A percentile compares a stretch with the other conserved stretches of the same genome.
phyloP scores from a whole-genome alignment of 2,113 vertebrate genomes.

The Strix aluco region DNA sequence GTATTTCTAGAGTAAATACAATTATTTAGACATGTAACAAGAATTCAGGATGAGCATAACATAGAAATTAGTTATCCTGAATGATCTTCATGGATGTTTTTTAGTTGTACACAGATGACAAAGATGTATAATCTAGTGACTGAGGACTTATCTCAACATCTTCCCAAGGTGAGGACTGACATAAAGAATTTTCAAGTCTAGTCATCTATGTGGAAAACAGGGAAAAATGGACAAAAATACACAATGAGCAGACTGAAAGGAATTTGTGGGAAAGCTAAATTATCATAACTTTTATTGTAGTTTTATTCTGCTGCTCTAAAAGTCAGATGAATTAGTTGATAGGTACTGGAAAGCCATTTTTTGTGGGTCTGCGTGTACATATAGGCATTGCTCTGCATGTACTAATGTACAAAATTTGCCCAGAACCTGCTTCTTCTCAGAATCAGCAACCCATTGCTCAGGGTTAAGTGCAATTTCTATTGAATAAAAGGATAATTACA shows the following conservation, averaged over 20 bases:
- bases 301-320: neutral
- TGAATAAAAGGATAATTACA: constrained; percentile 12
- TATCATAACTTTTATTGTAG: neutral
- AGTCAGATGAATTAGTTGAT: neutral
- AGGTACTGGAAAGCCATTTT: neutral
- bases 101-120: neutral
- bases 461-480: neutral
- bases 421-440: neutral
- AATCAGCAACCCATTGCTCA: neutral
- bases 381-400: neutral
- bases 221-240: neutral
- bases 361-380: neutral
- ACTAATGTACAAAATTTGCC: neutral
- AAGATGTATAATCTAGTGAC: neutral
- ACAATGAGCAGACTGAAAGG: neutral
- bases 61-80: neutral
- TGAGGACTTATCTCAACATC: neutral
- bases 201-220: neutral
- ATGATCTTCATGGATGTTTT: neutral
- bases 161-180: neutral
- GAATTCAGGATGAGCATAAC: neutral
- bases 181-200: neutral
- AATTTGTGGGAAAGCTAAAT: neutral
- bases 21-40: neutral
- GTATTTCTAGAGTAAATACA: neutral